Evolutionary conservation across 35 echinoderm and acorn worm species (phyloP).

Genomic region (Lytechinus variegatus): DNA sequence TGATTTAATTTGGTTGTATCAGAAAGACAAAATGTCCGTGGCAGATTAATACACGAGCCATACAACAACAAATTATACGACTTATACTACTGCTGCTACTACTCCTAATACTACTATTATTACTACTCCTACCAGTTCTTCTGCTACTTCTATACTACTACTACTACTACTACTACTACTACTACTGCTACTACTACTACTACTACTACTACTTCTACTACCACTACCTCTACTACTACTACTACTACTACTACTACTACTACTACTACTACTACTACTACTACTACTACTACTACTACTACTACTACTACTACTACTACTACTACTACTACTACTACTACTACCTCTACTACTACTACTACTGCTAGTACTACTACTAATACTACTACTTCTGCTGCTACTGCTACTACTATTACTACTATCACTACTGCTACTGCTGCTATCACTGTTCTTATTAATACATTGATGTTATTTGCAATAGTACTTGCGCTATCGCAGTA

Average conservation of each 20-base stretch:
- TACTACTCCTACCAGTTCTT: too few relatives aligned
- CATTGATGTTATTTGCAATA: too few relatives aligned
- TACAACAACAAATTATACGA: too few relatives aligned
- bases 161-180: background rate
- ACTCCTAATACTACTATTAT: too few relatives aligned
- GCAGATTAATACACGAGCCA: too few relatives aligned
- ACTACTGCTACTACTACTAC: constrained; percentile 16
- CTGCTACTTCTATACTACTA: background rate
- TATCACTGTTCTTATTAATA: background rate
- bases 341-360: too few relatives aligned
- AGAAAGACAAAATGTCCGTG: too few relatives aligned
- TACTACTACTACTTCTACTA: background rate
- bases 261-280: constrained; percentile 35
- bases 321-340: too few relatives aligned
- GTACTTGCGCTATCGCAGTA: too few relatives aligned
- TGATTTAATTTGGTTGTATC: too few relatives aligned
- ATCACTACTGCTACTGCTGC: background rate
- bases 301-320: background rate
- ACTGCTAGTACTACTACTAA: too few relatives aligned
- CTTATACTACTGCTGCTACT: too few relatives aligned
- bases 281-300: constrained; percentile 15
- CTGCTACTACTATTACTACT: background rate
- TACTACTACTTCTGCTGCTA: background rate
- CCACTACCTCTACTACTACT: background rate
- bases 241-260: constrained; percentile 25